Evolutionary conservation across 2,797 vertebrate species (phyloP).

Genomic region (Manis pentadactyla): DNA sequence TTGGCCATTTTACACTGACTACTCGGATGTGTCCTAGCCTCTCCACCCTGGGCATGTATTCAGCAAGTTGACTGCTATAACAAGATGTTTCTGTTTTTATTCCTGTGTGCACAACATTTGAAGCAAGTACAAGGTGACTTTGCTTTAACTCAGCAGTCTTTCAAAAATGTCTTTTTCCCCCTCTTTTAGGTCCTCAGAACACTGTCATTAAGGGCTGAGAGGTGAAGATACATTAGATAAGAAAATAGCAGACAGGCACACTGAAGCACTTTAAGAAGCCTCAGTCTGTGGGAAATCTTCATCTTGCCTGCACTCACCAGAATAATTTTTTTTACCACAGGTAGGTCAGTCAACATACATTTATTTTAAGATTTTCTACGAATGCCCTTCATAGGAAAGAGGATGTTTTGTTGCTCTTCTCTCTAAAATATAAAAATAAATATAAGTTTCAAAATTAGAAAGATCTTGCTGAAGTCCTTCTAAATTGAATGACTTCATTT

Average conservation of each 20-base stretch:
- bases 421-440: neutral
- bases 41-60: neutral
- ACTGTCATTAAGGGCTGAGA: slow-evolving; percentile 81
- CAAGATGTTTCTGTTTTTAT: slow-evolving; percentile 59
- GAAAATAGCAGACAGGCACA: slow-evolving; percentile 74
- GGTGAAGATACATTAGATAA: slow-evolving; percentile 75
- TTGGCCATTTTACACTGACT: neutral
- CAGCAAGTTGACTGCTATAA: neutral
- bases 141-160: slow-evolving; percentile 67
- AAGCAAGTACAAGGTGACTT: slow-evolving; percentile 81
- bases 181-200: slow-evolving; percentile 75
- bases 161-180: slow-evolving; percentile 37
- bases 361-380: slow-evolving; percentile 54
- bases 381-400: slow-evolving; percentile 40
- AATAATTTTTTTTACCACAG: slow-evolving; percentile 76
- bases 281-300: slow-evolving; percentile 66
- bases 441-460: neutral
- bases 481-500: neutral
- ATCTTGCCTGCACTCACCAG: slow-evolving; percentile 6
- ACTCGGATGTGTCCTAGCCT: neutral
- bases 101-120: slow-evolving; percentile 49
- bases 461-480: neutral
- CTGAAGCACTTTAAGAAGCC: slow-evolving; percentile 68
- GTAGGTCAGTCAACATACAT: slow-evolving; percentile 55
- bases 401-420: neutral